Evolutionary conservation across 2,888 invertebrate species (phyloP).

Genomic region (Oscheius sp.): DNA sequence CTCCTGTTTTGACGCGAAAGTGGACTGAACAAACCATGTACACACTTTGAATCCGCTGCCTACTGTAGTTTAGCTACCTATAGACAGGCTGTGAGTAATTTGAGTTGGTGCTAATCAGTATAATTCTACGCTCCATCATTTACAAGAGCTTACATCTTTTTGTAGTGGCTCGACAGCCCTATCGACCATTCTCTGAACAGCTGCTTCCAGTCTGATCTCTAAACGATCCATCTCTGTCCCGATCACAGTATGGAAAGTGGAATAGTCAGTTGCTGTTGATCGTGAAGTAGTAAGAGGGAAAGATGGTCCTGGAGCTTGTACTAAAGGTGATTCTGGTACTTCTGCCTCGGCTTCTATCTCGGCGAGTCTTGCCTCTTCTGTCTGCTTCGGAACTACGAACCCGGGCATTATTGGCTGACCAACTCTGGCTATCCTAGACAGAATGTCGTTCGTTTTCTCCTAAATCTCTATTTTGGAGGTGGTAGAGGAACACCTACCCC

Average conservation of each 20-base stretch:
- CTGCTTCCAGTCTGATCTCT: slow-evolving; percentile 43
- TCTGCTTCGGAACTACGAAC: background rate
- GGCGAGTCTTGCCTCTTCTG: background rate
- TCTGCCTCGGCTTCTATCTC: background rate
- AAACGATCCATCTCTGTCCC: slow-evolving; percentile 54
- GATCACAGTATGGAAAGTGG: slow-evolving; percentile 46
- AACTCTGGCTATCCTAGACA: slow-evolving; percentile 25
- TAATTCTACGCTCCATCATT: no score
- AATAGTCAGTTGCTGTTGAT: slow-evolving; percentile 19
- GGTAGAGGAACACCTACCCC: background rate
- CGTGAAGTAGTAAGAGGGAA: slow-evolving; percentile 1
- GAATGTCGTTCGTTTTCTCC: slow-evolving; percentile 26
- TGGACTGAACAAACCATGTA: no score
- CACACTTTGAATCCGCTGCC: no score
- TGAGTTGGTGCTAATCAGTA: no score
- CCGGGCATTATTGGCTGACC: slow-evolving; percentile 14
- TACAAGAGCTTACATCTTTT: background rate
- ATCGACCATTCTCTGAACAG: slow-evolving; percentile 36
- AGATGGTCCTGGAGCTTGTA: background rate
- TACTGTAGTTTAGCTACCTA: no score
- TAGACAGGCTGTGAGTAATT: no score
- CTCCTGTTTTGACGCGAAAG: no score
- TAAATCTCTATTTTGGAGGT: background rate
- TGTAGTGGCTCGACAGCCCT: slow-evolving; percentile 25
- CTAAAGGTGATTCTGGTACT: background rate